These are phyloP conservation scores for Argyresthia goedartella DNA, from an alignment of 2,888 invertebrate species.

Conservation along the genomic window DNA sequence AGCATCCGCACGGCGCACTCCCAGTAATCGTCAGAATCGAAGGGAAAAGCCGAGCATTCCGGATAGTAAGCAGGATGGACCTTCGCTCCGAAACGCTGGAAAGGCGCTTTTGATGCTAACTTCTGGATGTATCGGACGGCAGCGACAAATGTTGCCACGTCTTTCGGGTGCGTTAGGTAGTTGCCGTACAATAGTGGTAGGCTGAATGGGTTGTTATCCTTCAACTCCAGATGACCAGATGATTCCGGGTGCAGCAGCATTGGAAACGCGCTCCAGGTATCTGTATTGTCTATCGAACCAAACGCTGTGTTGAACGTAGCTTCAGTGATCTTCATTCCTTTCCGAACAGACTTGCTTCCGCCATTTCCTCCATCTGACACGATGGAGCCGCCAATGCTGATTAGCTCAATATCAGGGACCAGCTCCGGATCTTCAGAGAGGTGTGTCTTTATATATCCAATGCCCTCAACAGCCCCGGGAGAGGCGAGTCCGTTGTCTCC, in stretches of 20 bases:
- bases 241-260: conserved; percentile 83
- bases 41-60: conserved; percentile 54
- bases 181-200: conserved; percentile 86
- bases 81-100: conserved; percentile 68
- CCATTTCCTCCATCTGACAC: conserved; percentile 67
- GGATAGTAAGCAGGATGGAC: conserved; percentile 63
- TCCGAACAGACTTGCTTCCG: conserved; percentile 51
- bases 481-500: conserved; percentile 58
- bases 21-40: conserved; percentile 78
- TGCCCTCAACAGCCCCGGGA: conserved; percentile 76
- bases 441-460: conserved; percentile 74
- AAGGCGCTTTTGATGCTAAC: conserved; percentile 68
- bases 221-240: conserved; percentile 76
- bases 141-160: conserved; percentile 72
- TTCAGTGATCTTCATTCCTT: conserved; percentile 68
- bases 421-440: conserved; percentile 67
- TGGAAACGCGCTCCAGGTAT: conserved; percentile 74
- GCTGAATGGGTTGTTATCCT: conserved; percentile 78
- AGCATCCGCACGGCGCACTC: conserved; percentile 74
- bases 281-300: conserved; percentile 63
- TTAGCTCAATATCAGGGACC: conserved; percentile 77
- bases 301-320: conserved; percentile 69
- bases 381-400: conserved; percentile 74
- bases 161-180: conserved; percentile 76
- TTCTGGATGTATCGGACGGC: conserved; percentile 74